A percentile compares a stretch with the other conserved stretches of the same genome.
Conservation (phyloP, 2,888 invertebrate species). For the Drosophila nr. medialis region DNA sequence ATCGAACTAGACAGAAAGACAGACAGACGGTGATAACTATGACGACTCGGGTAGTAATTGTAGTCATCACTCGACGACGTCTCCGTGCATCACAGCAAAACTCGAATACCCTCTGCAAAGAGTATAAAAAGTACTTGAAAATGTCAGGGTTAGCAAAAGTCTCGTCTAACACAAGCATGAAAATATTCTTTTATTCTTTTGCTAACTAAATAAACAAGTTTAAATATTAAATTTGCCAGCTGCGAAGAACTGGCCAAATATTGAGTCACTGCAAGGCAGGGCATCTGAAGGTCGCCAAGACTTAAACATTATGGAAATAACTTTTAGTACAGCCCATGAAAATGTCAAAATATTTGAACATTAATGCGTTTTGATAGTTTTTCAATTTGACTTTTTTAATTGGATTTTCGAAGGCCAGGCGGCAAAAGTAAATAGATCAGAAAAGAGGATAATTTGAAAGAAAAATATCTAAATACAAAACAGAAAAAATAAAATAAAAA, state of each 20-base stretch:
- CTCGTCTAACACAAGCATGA: background rate
- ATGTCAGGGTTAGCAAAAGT: background rate
- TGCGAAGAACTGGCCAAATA: background rate
- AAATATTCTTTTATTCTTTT: background rate
- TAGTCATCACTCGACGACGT: background rate
- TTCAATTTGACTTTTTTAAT: slow-evolving; percentile 51
- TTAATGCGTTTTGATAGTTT: slow-evolving; percentile 60
- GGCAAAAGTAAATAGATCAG: slow-evolving; percentile 21
- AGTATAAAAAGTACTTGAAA: background rate
- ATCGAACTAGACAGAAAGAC: background rate
- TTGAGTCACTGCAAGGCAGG: background rate
- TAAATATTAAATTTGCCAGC: background rate
- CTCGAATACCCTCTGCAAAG: background rate
- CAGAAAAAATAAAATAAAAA: slow-evolving; percentile 45
- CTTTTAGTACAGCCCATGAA: slow-evolving; percentile 41
- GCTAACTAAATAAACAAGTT: background rate
- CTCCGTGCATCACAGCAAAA: too few species aligned
- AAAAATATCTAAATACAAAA: slow-evolving; percentile 13
- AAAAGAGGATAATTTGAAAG: background rate
- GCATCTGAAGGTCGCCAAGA: slow-evolving; percentile 1
- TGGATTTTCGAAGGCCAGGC: slow-evolving; percentile 47
- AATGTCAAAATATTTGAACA: slow-evolving; percentile 45
- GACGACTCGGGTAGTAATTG: background rate
- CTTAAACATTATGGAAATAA: background rate
- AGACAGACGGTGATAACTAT: background rate